A percentile compares a stretch with the other conserved stretches of the same genome.
These are phyloP conservation scores for Nomada ruficornis DNA, from an alignment of 2,888 invertebrate species.

Conservation along the genomic window DNA sequence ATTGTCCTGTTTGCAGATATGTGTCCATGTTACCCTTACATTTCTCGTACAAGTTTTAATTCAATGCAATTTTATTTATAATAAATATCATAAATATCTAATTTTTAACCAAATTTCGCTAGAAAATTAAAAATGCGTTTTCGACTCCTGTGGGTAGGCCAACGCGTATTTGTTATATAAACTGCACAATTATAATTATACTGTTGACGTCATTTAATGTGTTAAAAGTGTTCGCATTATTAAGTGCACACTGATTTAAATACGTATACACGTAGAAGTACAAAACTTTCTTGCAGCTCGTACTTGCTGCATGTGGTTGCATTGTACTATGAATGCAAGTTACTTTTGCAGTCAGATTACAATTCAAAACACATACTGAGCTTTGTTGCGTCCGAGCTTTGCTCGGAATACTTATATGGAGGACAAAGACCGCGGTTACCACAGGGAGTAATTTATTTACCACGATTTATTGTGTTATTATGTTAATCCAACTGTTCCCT, in stretches of 20 bases:
- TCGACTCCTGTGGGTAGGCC: no score
- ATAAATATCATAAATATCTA: no score
- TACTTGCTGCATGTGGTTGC: background rate
- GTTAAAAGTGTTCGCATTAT: background rate
- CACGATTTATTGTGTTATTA: background rate
- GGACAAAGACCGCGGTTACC: background rate
- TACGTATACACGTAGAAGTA: background rate
- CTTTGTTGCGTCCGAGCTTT: background rate
- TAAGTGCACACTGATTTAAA: background rate
- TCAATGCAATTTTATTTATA: no score
- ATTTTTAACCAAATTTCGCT: no score
- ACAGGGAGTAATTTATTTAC: background rate
- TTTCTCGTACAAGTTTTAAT: no score
- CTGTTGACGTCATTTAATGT: background rate
- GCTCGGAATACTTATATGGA: background rate
- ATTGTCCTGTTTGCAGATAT: no score
- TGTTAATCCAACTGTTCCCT: background rate
- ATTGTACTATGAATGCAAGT: background rate
- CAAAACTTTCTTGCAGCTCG: conserved; percentile 9
- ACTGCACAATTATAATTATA: background rate
- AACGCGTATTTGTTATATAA: background rate
- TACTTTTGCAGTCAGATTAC: conserved; percentile 2
- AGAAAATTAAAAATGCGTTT: no score
- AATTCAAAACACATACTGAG: background rate
- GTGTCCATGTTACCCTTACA: no score